phyloP scores from a whole-genome alignment of 2,797 vertebrate species.

The Anguilla marmorata region DNA sequence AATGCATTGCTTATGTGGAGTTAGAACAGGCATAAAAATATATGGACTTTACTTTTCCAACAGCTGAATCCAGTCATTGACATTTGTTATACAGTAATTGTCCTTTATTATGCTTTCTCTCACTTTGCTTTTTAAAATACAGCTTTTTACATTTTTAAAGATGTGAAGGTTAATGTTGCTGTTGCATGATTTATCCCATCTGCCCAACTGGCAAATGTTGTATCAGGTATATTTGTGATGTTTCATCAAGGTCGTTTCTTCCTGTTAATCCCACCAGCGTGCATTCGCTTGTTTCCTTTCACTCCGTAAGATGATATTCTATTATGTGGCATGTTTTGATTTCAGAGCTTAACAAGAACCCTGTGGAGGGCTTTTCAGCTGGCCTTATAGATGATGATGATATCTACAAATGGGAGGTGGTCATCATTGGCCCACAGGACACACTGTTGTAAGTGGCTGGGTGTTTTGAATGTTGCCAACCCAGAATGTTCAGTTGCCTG shows the following conservation, averaged over 20 bases:
- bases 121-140: not conserved
- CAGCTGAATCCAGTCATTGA: no score
- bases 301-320: not conserved
- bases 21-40: no score
- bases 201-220: not conserved
- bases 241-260: not conserved
- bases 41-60: no score
- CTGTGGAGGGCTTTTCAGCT: slow-evolving; percentile 80
- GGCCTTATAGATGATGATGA: slow-evolving; percentile 79
- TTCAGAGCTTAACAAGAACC: slow-evolving; percentile 78
- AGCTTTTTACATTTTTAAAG: not conserved
- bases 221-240: not conserved
- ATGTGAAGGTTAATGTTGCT: not conserved
- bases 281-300: not conserved
- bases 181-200: not conserved
- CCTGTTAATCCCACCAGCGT: not conserved
- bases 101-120: not conserved
- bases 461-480: not conserved
- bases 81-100: no score
- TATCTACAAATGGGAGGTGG: slow-evolving; percentile 81
- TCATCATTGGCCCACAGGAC: slow-evolving; percentile 80
- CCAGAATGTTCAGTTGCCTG: not conserved
- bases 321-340: slow-evolving; percentile 8
- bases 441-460: slow-evolving; percentile 74
- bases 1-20: no score